phyloP scores from a whole-genome alignment of 2,888 invertebrate genomes.

The Tipula confusa region DNA sequence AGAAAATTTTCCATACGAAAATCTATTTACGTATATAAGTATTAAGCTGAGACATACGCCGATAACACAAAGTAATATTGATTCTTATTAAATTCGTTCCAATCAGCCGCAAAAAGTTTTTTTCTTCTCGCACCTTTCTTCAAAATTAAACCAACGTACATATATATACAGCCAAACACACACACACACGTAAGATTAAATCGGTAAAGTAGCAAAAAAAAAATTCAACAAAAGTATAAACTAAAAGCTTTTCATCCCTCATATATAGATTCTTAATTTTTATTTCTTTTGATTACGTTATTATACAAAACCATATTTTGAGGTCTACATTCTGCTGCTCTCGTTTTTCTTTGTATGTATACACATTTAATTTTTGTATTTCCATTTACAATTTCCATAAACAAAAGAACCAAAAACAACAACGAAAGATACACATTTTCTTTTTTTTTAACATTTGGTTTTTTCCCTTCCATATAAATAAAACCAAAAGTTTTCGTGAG shows the following conservation, averaged over 20 bases:
- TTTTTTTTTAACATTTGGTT: no score
- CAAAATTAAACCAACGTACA: not conserved
- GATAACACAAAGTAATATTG: not conserved
- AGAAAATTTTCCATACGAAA: not conserved
- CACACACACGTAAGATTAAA: not conserved
- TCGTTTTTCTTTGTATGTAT: not conserved
- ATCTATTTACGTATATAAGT: not conserved
- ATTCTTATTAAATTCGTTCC: not conserved
- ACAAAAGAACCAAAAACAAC: not conserved
- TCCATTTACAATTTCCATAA: not conserved
- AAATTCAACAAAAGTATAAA: not conserved
- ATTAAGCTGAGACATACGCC: not conserved
- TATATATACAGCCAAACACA: not conserved
- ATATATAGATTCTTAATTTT: not conserved
- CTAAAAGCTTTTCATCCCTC: not conserved
- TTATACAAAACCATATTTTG: not conserved
- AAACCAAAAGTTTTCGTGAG: conserved; percentile 20
- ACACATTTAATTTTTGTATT: not conserved
- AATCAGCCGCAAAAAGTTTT: not conserved
- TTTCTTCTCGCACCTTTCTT: not conserved
- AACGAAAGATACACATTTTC: no score
- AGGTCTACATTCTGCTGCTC: no score
- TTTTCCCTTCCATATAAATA: not conserved
- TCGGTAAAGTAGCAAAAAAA: not conserved
- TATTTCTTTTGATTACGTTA: not conserved